phyloP scores from a whole-genome alignment of 2,797 vertebrate genomes.

The Enteromius fasciolatus region DNA sequence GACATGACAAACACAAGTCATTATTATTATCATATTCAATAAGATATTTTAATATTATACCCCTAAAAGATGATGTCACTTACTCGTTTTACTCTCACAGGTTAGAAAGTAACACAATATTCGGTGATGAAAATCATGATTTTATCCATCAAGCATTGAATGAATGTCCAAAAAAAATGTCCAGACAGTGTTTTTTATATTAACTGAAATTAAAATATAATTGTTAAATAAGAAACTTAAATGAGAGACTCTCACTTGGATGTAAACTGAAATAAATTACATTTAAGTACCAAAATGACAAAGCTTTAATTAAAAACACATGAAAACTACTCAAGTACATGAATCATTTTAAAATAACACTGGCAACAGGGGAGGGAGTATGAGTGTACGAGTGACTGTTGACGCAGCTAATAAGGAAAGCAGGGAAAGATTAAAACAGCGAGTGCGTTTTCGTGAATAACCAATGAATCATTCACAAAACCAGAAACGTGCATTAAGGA shows the following conservation, averaged over 20 bases:
- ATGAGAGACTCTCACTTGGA: background rate
- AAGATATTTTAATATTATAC: background rate
- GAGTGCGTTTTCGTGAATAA: background rate
- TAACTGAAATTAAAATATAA: background rate
- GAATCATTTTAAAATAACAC: background rate
- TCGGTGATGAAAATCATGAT: background rate
- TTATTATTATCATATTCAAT: background rate
- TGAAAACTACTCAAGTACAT: background rate
- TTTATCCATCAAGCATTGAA: background rate
- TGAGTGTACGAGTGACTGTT: background rate
- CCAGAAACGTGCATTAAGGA: background rate
- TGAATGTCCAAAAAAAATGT: background rate
- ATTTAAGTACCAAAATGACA: background rate
- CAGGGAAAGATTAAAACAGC: background rate
- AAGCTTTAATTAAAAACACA: background rate
- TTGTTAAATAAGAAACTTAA: background rate
- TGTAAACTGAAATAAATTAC: background rate
- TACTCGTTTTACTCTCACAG: background rate
- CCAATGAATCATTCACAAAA: slow-evolving; percentile 1
- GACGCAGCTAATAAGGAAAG: background rate
- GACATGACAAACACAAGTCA: background rate
- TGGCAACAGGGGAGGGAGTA: background rate
- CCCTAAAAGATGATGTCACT: background rate
- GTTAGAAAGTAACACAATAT: background rate
- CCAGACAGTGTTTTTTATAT: background rate